Evolutionary conservation across 2,113 vertebrate species (phyloP).

Genomic region (Thermophis baileyi): DNA sequence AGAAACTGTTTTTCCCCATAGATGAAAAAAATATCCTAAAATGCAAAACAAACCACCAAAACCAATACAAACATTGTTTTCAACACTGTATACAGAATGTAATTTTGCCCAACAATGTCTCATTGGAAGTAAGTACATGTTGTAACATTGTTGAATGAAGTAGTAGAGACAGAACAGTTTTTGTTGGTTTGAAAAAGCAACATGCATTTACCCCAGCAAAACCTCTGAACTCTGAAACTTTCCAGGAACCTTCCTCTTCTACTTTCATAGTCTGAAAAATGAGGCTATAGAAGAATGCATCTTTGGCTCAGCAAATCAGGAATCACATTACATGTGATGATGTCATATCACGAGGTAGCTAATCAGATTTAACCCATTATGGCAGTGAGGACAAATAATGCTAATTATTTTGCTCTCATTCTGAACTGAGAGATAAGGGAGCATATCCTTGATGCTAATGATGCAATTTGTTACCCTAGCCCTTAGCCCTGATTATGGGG

Average conservation of each 20-base stretch:
- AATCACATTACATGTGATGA: neutral
- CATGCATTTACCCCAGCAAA: neutral
- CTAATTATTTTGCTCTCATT: neutral
- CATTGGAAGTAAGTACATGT: neutral
- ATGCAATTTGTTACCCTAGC: neutral
- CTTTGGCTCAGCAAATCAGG: neutral
- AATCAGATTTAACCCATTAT: neutral
- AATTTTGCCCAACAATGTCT: neutral
- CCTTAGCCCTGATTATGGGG: neutral
- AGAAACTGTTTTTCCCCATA: neutral
- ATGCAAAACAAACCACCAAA: neutral
- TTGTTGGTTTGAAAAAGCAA: neutral
- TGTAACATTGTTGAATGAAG: neutral
- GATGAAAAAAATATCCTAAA: neutral
- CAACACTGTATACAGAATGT: neutral
- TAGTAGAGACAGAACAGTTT: neutral
- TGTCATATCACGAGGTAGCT: neutral
- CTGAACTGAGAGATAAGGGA: neutral
- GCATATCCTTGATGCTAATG: neutral
- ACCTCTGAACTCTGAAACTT: neutral
- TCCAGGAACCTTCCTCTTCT: neutral
- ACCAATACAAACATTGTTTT: neutral
- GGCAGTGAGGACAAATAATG: neutral
- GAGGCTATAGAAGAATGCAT: neutral
- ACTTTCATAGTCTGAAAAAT: neutral